Conservation (phyloP, 1,140 invertebrate species). For the Dufourea novaeangliae region DNA sequence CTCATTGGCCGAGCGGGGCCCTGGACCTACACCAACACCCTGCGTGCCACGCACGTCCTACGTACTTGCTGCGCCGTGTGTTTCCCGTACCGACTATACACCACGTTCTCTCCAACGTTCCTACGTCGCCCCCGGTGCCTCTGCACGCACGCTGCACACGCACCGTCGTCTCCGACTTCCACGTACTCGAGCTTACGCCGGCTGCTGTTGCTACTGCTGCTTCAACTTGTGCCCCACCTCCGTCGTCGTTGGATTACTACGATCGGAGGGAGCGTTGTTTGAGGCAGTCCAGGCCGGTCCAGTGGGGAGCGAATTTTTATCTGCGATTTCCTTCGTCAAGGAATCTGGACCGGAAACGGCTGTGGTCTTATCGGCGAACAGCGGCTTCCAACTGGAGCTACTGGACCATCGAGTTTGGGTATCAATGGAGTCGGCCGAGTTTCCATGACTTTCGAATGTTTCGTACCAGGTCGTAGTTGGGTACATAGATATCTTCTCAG, state of each 20-base stretch:
- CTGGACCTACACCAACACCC: conserved; percentile 80
- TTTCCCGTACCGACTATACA: conserved; percentile 26
- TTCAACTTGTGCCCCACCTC: too few species aligned
- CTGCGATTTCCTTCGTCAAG: not conserved
- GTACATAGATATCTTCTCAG: too few species aligned
- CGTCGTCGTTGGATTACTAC: too few species aligned
- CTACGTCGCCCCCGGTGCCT: conserved; percentile 22
- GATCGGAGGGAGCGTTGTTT: too few species aligned
- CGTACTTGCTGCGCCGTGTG: too few species aligned
- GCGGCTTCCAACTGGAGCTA: too few species aligned
- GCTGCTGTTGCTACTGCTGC: conserved; percentile 5
- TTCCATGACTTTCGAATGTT: conserved; percentile 38
- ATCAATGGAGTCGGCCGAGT: too few species aligned
- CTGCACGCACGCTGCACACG: not conserved
- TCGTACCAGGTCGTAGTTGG: too few species aligned
- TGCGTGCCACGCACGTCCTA: conserved; percentile 64
- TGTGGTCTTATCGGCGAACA: too few species aligned
- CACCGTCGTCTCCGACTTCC: not conserved
- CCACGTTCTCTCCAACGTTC: conserved; percentile 25
- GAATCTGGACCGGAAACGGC: not conserved
- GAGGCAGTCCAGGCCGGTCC: too few species aligned
- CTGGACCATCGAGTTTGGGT: too few species aligned
- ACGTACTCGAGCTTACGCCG: not conserved
- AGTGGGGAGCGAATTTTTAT: too few species aligned
- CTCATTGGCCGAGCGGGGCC: conserved; percentile 79